Percentiles rank a stretch among this genome's conserved stretches.
Evolutionary conservation across 1,140 invertebrate species (phyloP).

Genomic region (Anastrepha obliqua): DNA sequence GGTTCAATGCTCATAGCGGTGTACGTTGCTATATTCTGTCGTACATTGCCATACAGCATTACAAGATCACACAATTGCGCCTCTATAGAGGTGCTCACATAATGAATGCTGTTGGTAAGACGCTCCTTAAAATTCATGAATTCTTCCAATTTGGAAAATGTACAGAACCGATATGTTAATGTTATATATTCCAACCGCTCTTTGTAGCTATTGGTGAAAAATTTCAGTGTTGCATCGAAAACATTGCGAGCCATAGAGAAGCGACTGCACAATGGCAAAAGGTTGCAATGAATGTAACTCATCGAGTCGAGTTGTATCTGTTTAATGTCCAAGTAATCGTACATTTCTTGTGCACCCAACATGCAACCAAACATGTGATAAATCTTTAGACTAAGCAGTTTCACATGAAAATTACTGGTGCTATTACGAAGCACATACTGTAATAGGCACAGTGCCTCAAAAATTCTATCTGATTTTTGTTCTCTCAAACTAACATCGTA

Average conservation of each 20-base stretch:
- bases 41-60: constrained; percentile 66
- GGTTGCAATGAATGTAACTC: constrained; percentile 86
- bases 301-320: constrained; percentile 95
- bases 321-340: constrained; percentile 89
- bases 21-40: constrained; percentile 68
- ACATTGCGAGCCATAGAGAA: constrained; percentile 80
- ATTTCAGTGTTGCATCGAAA: constrained; percentile 85
- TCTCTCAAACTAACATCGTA: constrained; percentile 80
- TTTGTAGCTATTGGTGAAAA: constrained; percentile 91
- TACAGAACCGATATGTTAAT: constrained; percentile 94
- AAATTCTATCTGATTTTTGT: constrained; percentile 78
- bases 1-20: constrained; percentile 74
- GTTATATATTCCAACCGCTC: constrained; percentile 94
- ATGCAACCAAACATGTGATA: constrained; percentile 85
- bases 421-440: constrained; percentile 83
- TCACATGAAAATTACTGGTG: constrained; percentile 86
- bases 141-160: constrained; percentile 93
- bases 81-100: constrained; percentile 84
- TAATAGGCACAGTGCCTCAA: constrained; percentile 81
- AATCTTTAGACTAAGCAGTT: constrained; percentile 83
- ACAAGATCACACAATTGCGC: constrained; percentile 86
- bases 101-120: constrained; percentile 89
- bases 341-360: constrained; percentile 81
- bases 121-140: constrained; percentile 89
- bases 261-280: constrained; percentile 82